Base-by-base conservation (phyloP, 2,113 vertebrate genomes). In the Ornithorhynchus anatinus region DNA sequence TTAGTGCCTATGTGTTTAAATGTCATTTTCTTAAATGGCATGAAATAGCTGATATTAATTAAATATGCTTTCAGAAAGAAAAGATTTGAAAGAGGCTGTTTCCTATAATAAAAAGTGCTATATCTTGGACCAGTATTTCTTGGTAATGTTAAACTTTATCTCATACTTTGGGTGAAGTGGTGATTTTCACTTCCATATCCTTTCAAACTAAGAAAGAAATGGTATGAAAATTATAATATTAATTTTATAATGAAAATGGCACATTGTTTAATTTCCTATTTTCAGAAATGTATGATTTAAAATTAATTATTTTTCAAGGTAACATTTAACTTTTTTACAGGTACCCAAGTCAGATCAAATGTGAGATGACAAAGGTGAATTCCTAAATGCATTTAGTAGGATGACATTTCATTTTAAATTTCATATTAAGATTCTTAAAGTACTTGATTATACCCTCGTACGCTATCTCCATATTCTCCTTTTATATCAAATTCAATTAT, bases 41-140 rank as follows among this genome's bases (percentile, higher is more conserved):
- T 39, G 45, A 62, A 72, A 58, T 58, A 54, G 62, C 37, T 80
- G 48, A 50, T 69, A 39, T 45, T 81, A 81, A 80, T 75, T 50
- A 66, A 61, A 22, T 65, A 15, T 56, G 50, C 33, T 32, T 78
- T 44, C 36, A 42, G 62, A 67, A 19, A 20, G 33, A 53, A 22
- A 29, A 45, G 42, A 54, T 61, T 12, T 29, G 59, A 61, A n/a
- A 50, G n/a, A 37, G 6, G 57, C 22, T 32, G 20, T 52, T 69
- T 81, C 15, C 22, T 23, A 13, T 40, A 37, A 15, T 12, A 64
- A 45, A 10, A 42, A 56, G n/a, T 65, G 17, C 14, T 48, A 15
- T 44, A 19, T 57, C 25, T 71, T 51, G n/a, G n/a, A n/a, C n/a
- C n/a, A n/a, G n/a, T n/a, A n/a, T n/a, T n/a, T n/a, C n/a, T n/a